Evolutionary conservation across 1,140 invertebrate species (phyloP).

Genomic region (Drosophila eugracilis): DNA sequence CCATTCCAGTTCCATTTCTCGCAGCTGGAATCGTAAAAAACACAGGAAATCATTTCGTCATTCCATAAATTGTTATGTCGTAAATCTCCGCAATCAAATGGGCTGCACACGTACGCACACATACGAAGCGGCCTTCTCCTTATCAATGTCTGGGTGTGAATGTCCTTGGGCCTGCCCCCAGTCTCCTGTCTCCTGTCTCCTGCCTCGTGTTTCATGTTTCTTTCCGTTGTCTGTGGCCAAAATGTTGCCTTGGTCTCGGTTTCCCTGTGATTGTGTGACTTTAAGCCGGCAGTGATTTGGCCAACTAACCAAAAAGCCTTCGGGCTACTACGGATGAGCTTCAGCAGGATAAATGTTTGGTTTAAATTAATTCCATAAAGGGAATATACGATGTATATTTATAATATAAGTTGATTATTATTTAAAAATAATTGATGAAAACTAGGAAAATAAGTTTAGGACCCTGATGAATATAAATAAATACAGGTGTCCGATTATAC

Average conservation of each 20-base stretch:
- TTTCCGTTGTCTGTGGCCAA: conserved; percentile 35
- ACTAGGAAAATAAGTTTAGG: no score
- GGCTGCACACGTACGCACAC: conserved; percentile 50
- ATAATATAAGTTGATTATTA: no score
- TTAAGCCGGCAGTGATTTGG: conserved; percentile 63
- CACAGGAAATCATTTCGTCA: conserved; percentile 82
- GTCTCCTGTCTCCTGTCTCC: conserved; percentile 7
- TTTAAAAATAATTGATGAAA: no score
- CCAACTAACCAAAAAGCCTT: conserved; percentile 57
- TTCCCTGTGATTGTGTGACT: conserved; percentile 63
- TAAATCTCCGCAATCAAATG: conserved; percentile 82
- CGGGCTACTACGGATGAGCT: conserved; percentile 4
- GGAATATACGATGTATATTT: neutral
- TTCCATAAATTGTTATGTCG: conserved; percentile 83
- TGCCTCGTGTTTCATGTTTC: conserved; percentile 7
- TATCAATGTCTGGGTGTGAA: conserved; percentile 21
- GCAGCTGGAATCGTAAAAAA: conserved; percentile 58
- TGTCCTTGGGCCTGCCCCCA: conserved; percentile 58
- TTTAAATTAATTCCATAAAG: neutral
- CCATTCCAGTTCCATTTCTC: neutral
- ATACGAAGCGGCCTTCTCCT: conserved; percentile 26
- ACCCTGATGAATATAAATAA: conserved; percentile 8
- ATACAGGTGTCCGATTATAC: conserved; percentile 62
- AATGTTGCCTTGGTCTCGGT: conserved; percentile 60
- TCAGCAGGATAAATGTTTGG: no score